Evolutionary conservation across 1,140 invertebrate species (phyloP), one percentile per base, ranked within the genome.

Genomic region (Campoletis sonorensis): DNA sequence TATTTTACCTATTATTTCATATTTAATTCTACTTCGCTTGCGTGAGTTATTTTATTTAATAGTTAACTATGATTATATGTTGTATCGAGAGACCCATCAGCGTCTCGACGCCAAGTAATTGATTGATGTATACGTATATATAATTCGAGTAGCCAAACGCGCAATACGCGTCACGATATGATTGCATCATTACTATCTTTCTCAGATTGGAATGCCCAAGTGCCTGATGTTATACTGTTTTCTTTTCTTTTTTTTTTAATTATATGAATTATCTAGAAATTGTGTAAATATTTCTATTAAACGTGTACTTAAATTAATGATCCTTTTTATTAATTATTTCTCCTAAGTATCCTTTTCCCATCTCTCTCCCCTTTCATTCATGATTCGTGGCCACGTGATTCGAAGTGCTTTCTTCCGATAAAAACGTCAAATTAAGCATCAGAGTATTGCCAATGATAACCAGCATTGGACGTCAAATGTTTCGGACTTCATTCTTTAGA

Each of bases 211-310:
- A 71, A 40, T 33, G 11, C 64, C 64, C 27, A 68, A 68, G 64
- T 68, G 64, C 64, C 64, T 68, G 68, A 45, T 73, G 71, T 73
- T 73, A 49, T 49, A 49, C 68, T 71, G 33, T 81, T 68, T 68
- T 68, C 70, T 45, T 72, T 79, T 81, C 51, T 68, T 68, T 70
- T 45, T 72, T 79, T 30, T 72, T 49, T 49, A 73, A 58, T 54
- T 21, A 72, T 79, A 72, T 26, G 40, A 71, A 58, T 26, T 54
- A 58, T 71, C 64, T 49, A 82, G 67, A 82, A 78, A 78, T 70
- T 58, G 40, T 77, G 75, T 77, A 71, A 82, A 77, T 82, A 82
- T 77, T 77, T 71, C 71, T 82, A 87, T 86, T 85, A 87, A 87
- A 87, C 23, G 23, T 86, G 70, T 71, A 71, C 33, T 45, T 85